Conservation (phyloP, 2,797 vertebrate species). For the Oryzias sinensis region DNA sequence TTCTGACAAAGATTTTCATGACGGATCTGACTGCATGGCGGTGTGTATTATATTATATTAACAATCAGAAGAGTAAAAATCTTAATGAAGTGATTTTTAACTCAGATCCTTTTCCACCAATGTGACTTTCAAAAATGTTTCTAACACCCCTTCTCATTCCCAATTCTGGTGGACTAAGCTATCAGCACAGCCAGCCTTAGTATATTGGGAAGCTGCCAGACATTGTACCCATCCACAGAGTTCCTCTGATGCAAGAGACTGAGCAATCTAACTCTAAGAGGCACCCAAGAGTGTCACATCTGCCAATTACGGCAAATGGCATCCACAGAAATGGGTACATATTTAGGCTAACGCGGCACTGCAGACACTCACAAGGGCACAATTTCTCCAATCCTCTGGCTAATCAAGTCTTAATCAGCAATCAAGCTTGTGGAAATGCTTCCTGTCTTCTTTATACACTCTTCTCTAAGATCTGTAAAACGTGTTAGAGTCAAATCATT, state of each 20-base stretch:
- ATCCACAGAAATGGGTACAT: slow-evolving; percentile 36
- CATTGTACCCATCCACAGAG: slow-evolving; percentile 25
- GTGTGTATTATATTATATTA: too few relatives aligned
- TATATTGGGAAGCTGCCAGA: slow-evolving; percentile 41
- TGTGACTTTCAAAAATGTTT: background rate
- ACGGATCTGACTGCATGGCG: too few relatives aligned
- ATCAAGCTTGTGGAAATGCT: slow-evolving; percentile 57
- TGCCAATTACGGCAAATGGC: slow-evolving; percentile 68
- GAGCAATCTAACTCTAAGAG: slow-evolving; percentile 44
- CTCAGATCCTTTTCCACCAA: too few relatives aligned
- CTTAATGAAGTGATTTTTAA: too few relatives aligned
- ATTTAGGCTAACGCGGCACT: slow-evolving; percentile 25
- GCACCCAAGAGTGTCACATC: slow-evolving; percentile 65
- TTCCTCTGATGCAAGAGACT: slow-evolving; percentile 40
- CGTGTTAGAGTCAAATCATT: slow-evolving; percentile 16
- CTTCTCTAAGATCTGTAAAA: slow-evolving; percentile 39
- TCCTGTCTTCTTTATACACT: slow-evolving; percentile 44
- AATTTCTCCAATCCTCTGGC: slow-evolving; percentile 26
- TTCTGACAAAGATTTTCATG: too few relatives aligned
- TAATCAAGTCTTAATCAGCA: slow-evolving; percentile 67
- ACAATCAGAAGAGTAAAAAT: too few relatives aligned
- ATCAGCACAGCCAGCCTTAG: slow-evolving; percentile 28
- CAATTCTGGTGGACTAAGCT: slow-evolving; percentile 10
- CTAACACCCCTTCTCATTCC: background rate
- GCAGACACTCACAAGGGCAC: slow-evolving; percentile 10